Evolutionary conservation across 2,113 vertebrate genomes (phyloP).

Genomic region (Zosterops hypoxanthus): DNA sequence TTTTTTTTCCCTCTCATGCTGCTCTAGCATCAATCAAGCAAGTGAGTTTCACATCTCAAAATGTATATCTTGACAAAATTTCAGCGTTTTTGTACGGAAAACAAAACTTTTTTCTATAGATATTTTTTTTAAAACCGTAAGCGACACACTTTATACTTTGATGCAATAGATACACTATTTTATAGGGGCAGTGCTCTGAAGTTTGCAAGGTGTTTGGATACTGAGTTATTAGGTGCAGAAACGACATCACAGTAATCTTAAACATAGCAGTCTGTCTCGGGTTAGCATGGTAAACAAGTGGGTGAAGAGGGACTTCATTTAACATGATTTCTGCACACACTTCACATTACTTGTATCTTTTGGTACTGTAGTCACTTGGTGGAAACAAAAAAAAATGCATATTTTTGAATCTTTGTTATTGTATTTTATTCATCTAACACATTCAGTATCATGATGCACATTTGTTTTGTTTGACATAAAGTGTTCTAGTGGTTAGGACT

Average conservation of each 20-base stretch:
- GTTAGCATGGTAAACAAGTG: not conserved
- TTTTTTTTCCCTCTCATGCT: not conserved
- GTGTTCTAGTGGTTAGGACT: conserved; percentile 35
- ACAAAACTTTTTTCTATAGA: conserved; percentile 51
- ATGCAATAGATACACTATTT: conserved; percentile 43
- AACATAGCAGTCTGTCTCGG: not conserved
- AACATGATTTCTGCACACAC: not conserved
- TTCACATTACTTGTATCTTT: not conserved
- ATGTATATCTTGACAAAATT: conserved; percentile 17
- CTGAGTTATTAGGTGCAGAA: not conserved
- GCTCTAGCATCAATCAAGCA: not conserved
- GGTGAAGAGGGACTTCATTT: not conserved
- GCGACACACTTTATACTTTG: conserved; percentile 38
- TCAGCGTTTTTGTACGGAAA: conserved; percentile 44
- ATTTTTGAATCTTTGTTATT: conserved; percentile 21
- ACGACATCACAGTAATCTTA: not conserved
- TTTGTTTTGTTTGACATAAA: conserved; percentile 28
- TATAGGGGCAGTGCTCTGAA: conserved; percentile 13
- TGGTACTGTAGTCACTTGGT: conserved; percentile 25
- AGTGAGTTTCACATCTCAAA: not conserved
- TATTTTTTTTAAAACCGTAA: conserved; percentile 33
- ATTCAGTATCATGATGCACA: not conserved
- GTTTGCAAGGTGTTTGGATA: not conserved
- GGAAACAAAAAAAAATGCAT: conserved; percentile 16
- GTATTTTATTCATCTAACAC: not conserved